Base-by-base conservation (phyloP, 2,797 vertebrate species). In the Glyptemys insculpta region DNA sequence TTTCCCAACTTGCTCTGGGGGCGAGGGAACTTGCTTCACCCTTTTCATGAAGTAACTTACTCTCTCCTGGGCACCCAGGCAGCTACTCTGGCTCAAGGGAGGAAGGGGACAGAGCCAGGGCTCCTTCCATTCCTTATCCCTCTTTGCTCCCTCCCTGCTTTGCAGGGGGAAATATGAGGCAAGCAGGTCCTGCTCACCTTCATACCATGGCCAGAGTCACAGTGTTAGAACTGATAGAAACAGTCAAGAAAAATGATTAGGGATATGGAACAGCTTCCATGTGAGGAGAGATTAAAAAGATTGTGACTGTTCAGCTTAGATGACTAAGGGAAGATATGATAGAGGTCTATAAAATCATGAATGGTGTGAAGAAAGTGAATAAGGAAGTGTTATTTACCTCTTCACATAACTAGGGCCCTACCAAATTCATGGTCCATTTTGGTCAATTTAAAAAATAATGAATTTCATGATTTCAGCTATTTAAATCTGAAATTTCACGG, bases 201-300 rank as follows among this genome's bases (percentile, higher is more conserved):
- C 37, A 29, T 0, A 2, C 27, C 65, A 10, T 1, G 1, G 25
- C 19, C 44, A 74, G 5, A 12, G 2, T 65, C 12, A 8, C 23
- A 19, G 31, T 31, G 31, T 62, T 62, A 62, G 59, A 34, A 31
- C 14, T 62, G 59, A 62, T 14, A 62, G 31, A 37, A 68, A 72
- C 68, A 72, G 68, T 72, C 37, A 37, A 72, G 21, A 21, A 72
- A 68, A 37, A 41, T 12, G 5, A 25, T 41, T 23, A 72, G 19
- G 9, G 8, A 19, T 25, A 41, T 41, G n/a, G 19, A 72, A 41
- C 68, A 41, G 37, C n/a, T 72, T 37, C 68, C n/a, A 41, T 11
- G 21, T 72, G 68, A 12, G n/a, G 68, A 41, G 19, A 72, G 10
- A 41, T 12, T 72, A 41, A 72, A 72, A 72, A 72, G n/a, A 23